Base-by-base conservation (phyloP, 1,140 invertebrate species). In the Drosophila parabipectinata region DNA sequence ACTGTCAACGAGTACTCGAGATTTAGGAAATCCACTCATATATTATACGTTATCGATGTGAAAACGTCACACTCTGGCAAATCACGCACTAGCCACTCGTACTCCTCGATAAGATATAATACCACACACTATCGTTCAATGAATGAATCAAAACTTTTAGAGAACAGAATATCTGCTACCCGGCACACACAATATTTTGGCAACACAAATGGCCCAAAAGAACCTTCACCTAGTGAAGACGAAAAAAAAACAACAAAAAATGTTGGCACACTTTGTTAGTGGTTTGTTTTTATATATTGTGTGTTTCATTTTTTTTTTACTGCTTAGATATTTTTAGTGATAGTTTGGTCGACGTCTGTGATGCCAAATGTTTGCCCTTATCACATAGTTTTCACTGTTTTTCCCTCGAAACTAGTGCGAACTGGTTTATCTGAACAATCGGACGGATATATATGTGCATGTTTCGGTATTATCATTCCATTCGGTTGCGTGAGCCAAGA, bases 141-240 rank as follows among this genome's bases (percentile, higher is more conserved):
- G 61, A 75, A 75, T 75, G 72, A 75, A 75, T 41, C 37, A 41
- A 73, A 45, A 18, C 15, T 18, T 8, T 18, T 12, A 7, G n/a
- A 15, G n/a, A 32, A 26, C 30, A 26, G 8, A 41, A 61, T 52
- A 52, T 21, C 50, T 58, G 47, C 34, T 14, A 26, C 12, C 14
- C 14, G 37, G 34, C 60, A 67, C 34, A 67, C 63, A 44, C 63
- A 67, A 69, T 69, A 69, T 69, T 79, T 66, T 55, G 66, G 64
- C 57, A 75, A 48, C 44, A 77, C 34, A 58, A 50, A 44, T 45
- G 15, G 39, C 12, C 12, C 21, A 15, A 87, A 72, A 79, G 81
- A 87, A 47, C 83, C 83, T 87, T 87, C 83, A 87, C 83, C 83
- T 73, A 87, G 51, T 87, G 66, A 62, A 50, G 48, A n/a, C 26